phyloP scores from a whole-genome alignment of 2,113 vertebrate species.

The Sprattus sprattus region DNA sequence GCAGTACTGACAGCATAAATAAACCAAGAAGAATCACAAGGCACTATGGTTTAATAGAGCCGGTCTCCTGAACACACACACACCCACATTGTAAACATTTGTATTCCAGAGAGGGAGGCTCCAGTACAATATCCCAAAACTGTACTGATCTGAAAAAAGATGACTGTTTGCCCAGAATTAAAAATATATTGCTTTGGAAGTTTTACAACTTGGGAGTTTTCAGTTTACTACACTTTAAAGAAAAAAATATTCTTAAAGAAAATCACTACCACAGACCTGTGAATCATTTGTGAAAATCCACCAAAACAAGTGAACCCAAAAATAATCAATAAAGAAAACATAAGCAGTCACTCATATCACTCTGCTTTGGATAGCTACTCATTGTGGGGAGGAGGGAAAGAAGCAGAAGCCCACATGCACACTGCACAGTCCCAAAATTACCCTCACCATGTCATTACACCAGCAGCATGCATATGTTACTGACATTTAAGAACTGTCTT shows the following conservation, averaged over 20 bases:
- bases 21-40: not conserved
- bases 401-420: not conserved
- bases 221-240: not conserved
- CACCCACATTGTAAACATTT: not conserved
- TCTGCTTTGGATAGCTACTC: not conserved
- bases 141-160: not conserved
- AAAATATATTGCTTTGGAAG: not conserved
- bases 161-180: not conserved
- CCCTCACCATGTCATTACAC: constrained; percentile 15
- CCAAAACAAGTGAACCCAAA: not conserved
- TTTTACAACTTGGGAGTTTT: too few species aligned
- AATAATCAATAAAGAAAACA: constrained; percentile 5
- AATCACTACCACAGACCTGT: not conserved
- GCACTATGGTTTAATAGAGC: not conserved
- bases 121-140: not conserved
- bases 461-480: constrained; percentile 11
- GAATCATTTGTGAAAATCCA: constrained; percentile 26
- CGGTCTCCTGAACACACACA: not conserved
- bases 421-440: constrained; percentile 55
- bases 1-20: not conserved
- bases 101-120: not conserved
- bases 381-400: not conserved
- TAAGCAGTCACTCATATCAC: not conserved
- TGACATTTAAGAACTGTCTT: not conserved
- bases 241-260: not conserved